These are phyloP conservation scores for Canis aureus DNA, from an alignment of 2,113 vertebrate species.

Conservation along the genomic window DNA sequence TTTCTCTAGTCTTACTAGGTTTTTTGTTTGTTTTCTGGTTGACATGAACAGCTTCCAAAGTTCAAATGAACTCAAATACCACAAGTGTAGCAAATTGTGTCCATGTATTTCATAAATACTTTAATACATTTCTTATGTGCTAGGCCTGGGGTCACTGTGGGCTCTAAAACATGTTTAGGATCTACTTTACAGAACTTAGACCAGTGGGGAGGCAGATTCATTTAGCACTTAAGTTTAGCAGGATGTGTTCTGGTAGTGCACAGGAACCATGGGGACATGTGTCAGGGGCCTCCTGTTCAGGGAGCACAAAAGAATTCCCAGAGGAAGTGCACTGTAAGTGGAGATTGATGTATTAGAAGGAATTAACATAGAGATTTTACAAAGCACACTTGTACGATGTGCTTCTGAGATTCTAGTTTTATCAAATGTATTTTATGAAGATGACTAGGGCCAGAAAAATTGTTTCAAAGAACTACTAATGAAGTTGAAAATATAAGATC, in stretches of 20 bases:
- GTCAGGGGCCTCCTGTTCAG: not conserved
- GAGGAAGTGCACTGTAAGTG: not conserved
- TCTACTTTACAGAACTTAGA: not conserved
- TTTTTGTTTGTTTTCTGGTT: not conserved
- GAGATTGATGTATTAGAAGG: not conserved
- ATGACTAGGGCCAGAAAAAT: not conserved
- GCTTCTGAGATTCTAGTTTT: not conserved
- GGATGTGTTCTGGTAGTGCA: not conserved
- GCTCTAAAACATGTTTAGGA: not conserved
- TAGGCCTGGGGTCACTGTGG: not conserved
- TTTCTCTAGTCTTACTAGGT: not conserved
- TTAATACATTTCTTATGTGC: not conserved
- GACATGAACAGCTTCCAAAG: slow-evolving; percentile 50
- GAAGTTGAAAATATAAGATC: not conserved
- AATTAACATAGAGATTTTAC: not conserved
- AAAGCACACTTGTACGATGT: not conserved
- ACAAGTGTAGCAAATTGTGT: not conserved
- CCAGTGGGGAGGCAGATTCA: not conserved
- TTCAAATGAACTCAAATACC: slow-evolving; percentile 4
- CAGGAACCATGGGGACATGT: not conserved
- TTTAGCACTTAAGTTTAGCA: not conserved
- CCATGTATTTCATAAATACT: not conserved
- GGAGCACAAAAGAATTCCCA: not conserved
- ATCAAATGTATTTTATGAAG: not conserved
- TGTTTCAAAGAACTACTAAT: not conserved